Base-by-base conservation (phyloP, 2,888 invertebrate genomes). In the Trissonchulus sp. region DNA sequence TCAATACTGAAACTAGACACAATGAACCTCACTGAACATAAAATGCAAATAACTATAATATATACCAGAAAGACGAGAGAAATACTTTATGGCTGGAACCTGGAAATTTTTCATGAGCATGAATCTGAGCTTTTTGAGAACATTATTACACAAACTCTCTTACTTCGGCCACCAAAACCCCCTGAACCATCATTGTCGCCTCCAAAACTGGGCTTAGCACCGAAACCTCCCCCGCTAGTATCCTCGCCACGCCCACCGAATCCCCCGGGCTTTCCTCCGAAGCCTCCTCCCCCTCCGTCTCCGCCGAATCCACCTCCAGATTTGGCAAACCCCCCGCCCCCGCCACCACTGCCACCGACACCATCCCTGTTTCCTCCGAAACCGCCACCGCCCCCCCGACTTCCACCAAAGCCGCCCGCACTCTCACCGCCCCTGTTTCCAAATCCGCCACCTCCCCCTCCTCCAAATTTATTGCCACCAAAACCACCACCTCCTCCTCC, bases 181-280 rank as follows among this genome's bases (percentile, higher is more conserved):
- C 34, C 30, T 31, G 35, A 28, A 31, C 33, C 60, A 31, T 73
- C 34, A 34, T 28, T 33, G 8, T 3, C 31, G 36, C 76, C 34
- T 28, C 65, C 33, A 35, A 18, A 15, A 35, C 72, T 74, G 23
- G 76, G 77, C 63, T 75, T 76, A 68, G 80, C 65, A 30, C 65
- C 65, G 48, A 15, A 15, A 48, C 23, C 48, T 18, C 48, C 48
- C 23, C 48, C 48, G 23, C 15, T 18, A 15, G 48, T 23, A 48
- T 48, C 3, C 34, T 8, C 35, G 69, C 35, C 30, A 33, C 69
- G 15, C 34, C 8, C 8, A 28, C 69, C 33, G 69, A 28, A 69
- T 30, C 69, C 33, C 30, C 33, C 69, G 8, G 3, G n/a, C n/a
- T n/a, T 28, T 15, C 34, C 35, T 30, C 69, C 69, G 30, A n/a